phyloP scores from a whole-genome alignment of 2,113 vertebrate genomes.

The Xiphophorus maculatus region DNA sequence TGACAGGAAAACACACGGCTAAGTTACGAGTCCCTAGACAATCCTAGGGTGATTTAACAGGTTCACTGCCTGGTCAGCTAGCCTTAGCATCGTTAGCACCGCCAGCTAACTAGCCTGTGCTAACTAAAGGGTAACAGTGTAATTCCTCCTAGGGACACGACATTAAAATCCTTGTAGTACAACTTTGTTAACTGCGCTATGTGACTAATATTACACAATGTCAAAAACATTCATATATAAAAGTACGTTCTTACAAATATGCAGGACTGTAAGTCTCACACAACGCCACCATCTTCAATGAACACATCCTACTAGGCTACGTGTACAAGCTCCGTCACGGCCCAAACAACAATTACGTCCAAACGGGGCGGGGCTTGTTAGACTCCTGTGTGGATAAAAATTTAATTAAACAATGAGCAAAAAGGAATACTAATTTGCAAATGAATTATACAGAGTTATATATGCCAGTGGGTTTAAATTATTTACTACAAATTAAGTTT shows the following conservation, averaged over 20 bases:
- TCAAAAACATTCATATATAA: constrained; percentile 44
- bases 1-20: background rate
- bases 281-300: constrained; percentile 85
- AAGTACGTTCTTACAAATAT: constrained; percentile 75
- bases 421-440: too few species aligned
- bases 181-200: background rate
- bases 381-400: background rate
- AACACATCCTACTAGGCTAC: constrained; percentile 89
- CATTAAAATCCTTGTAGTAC: constrained; percentile 4
- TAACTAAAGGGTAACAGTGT: constrained; percentile 52
- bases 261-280: constrained; percentile 75
- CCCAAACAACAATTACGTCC: constrained; percentile 69
- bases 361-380: constrained; percentile 32
- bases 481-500: too few species aligned
- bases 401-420: too few species aligned
- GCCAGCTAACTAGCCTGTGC: constrained; percentile 57
- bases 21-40: constrained; percentile 15
- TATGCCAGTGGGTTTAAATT: too few species aligned
- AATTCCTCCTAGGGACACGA: background rate
- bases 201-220: constrained; percentile 35
- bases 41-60: constrained; percentile 45
- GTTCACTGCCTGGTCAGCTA: constrained; percentile 63
- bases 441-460: too few species aligned
- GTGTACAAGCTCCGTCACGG: constrained; percentile 86
- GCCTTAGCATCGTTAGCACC: constrained; percentile 65